A percentile compares a stretch with the other conserved stretches of the same genome.
These are phyloP conservation scores for Stomatorhinus walkeri DNA, from an alignment of 2,797 vertebrate genomes.

Conservation along the genomic window DNA sequence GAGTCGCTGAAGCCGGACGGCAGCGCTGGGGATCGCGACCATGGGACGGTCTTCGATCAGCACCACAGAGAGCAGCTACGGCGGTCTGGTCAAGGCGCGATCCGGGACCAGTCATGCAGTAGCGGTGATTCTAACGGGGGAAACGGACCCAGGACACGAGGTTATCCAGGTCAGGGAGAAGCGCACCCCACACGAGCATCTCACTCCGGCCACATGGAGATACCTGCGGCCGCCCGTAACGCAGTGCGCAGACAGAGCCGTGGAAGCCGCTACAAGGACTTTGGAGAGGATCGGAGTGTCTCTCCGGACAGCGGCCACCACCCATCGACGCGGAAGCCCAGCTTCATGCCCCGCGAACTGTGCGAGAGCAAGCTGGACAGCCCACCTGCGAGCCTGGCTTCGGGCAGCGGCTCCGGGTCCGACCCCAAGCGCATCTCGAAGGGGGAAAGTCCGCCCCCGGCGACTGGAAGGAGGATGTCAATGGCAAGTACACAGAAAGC, in stretches of 20 bases:
- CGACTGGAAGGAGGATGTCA: conserved; percentile 70
- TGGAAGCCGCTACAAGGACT: conserved; percentile 60
- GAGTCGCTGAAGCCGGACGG: conserved; percentile 20
- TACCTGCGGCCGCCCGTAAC: conserved; percentile 48
- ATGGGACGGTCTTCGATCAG: conserved; percentile 36
- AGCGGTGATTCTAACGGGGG: conserved; percentile 51
- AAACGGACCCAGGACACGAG: conserved; percentile 43
- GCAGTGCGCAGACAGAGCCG: conserved; percentile 61
- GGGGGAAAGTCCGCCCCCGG: conserved; percentile 59
- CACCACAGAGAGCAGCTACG: conserved; percentile 40
- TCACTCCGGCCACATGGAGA: conserved; percentile 53
- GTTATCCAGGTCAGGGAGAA: conserved; percentile 35
- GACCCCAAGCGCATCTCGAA: conserved; percentile 51
- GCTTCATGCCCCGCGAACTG: conserved; percentile 75
- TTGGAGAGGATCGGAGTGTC: conserved; percentile 60
- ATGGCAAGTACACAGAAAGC: conserved; percentile 68
- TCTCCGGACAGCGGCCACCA: conserved; percentile 65
- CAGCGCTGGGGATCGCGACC: conserved; percentile 10
- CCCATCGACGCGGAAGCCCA: conserved; percentile 66
- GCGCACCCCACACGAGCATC: conserved; percentile 45
- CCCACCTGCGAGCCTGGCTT: conserved; percentile 56
- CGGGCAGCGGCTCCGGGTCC: conserved; percentile 53
- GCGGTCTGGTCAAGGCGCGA: conserved; percentile 43
- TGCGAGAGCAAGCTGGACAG: conserved; percentile 63
- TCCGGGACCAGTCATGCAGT: conserved; percentile 56